A percentile compares a stretch with the other conserved stretches of the same genome.
phyloP scores from a whole-genome alignment of 2,797 vertebrate species.

The Poecilia velifera region DNA sequence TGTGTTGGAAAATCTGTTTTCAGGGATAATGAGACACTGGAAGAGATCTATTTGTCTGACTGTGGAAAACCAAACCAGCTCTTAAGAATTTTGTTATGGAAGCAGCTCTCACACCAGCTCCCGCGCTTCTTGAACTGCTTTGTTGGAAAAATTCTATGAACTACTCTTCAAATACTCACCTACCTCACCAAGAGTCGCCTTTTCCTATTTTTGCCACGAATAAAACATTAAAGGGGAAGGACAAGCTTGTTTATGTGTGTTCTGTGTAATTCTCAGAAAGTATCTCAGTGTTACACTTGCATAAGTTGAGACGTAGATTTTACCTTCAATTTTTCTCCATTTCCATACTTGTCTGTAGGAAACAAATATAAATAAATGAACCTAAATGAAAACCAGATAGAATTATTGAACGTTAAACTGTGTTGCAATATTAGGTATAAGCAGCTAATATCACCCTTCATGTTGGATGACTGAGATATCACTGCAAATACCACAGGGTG shows the following conservation, averaged over 20 bases:
- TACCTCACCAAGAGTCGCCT: not conserved
- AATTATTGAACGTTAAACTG: not conserved
- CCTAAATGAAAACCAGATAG: not conserved
- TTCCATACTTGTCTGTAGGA: not conserved
- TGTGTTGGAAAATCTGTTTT: not conserved
- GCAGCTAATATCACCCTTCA: not conserved
- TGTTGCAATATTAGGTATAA: not conserved
- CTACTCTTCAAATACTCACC: not conserved
- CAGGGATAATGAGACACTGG: not conserved
- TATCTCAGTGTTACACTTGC: not conserved
- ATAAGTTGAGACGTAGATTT: not conserved
- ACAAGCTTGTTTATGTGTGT: not conserved
- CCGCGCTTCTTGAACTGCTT: not conserved
- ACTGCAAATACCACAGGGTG: not conserved
- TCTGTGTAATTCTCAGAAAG: not conserved
- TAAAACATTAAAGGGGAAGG: not conserved
- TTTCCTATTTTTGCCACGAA: not conserved
- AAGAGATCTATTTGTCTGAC: not conserved
- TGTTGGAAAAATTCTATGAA: not conserved
- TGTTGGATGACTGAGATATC: not conserved
- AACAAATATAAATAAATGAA: not conserved
- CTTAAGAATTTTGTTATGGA: not conserved
- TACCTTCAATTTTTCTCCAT: not conserved
- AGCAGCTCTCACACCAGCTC: not conserved
- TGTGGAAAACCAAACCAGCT: not conserved